A percentile compares a stretch with the other conserved stretches of the same genome.
phyloP scores from a whole-genome alignment of 2,888 invertebrate species.

The Geophilus truncorum region DNA sequence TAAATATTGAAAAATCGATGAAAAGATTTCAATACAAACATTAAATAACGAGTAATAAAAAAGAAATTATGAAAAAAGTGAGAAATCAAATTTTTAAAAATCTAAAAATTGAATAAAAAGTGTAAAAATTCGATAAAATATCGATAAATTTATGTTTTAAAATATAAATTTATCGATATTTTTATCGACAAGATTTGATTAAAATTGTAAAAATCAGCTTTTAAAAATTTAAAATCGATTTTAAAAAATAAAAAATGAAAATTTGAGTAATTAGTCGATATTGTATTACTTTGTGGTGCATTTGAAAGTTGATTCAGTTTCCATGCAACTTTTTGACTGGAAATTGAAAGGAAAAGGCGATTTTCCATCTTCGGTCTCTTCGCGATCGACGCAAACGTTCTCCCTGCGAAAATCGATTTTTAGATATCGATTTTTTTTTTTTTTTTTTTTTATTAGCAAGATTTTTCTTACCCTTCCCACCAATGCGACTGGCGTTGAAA shows the following conservation, averaged over 20 bases:
- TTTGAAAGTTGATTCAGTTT: not conserved
- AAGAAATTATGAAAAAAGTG: too few relatives aligned
- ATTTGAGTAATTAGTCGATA: too few relatives aligned
- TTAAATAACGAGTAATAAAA: too few relatives aligned
- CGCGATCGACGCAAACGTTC: constrained; percentile 61
- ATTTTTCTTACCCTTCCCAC: not conserved
- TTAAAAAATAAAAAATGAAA: too few relatives aligned
- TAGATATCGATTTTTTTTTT: too few relatives aligned
- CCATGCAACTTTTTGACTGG: not conserved
- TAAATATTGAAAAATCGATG: not conserved
- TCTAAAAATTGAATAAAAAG: too few relatives aligned
- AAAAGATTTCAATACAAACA: too few relatives aligned
- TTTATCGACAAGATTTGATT: too few relatives aligned
- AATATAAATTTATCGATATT: too few relatives aligned
- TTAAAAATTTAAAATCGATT: not conserved
- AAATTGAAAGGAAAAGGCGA: not conserved
- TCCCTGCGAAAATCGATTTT: constrained; percentile 45
- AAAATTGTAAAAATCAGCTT: too few relatives aligned
- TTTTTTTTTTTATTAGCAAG: not conserved
- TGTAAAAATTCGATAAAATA: not conserved
- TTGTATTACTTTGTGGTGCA: constrained; percentile 8
- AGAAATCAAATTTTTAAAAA: too few relatives aligned
- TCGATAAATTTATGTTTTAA: too few relatives aligned
- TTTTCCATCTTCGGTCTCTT: constrained; percentile 50
- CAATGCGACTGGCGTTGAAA: not conserved